Percentiles rank a stretch among this genome's conserved stretches.
These are phyloP conservation scores for Formica exsecta DNA, from an alignment of 1,140 invertebrate genomes.

Conservation along the genomic window DNA sequence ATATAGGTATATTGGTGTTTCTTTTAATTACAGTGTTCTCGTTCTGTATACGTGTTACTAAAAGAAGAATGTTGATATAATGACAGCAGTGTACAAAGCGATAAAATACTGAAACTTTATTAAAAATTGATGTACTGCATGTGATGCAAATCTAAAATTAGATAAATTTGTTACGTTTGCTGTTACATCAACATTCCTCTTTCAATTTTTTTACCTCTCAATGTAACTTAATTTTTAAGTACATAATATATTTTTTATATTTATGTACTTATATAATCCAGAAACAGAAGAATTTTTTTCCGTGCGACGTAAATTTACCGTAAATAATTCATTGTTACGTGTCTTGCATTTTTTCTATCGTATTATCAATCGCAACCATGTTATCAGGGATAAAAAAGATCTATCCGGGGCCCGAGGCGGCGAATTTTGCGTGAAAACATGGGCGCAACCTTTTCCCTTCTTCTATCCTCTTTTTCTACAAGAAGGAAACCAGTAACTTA, in stretches of 20 bases:
- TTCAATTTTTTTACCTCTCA: neutral
- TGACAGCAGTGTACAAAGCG: neutral
- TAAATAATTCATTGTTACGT: neutral
- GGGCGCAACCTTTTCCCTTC: neutral
- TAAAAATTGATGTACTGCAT: neutral
- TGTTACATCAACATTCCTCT: neutral
- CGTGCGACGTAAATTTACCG: neutral
- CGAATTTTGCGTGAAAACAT: constrained; percentile 26
- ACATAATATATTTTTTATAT: neutral
- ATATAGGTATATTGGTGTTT: neutral
- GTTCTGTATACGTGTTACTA: neutral
- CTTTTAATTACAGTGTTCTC: neutral
- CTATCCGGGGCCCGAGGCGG: no score
- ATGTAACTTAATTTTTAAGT: neutral
- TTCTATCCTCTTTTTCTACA: neutral
- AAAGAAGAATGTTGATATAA: constrained; percentile 1
- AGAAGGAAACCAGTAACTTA: constrained; percentile 53
- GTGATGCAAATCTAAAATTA: neutral
- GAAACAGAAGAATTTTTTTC: neutral
- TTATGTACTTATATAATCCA: neutral
- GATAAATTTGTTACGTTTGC: neutral
- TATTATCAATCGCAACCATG: neutral
- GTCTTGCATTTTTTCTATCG: neutral
- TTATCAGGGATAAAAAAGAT: neutral
- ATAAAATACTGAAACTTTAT: neutral